A percentile compares a stretch with the other conserved stretches of the same genome.
These are phyloP conservation scores for Hippoglossus hippoglossus DNA, from an alignment of 2,797 vertebrate genomes.

Conservation along the genomic window DNA sequence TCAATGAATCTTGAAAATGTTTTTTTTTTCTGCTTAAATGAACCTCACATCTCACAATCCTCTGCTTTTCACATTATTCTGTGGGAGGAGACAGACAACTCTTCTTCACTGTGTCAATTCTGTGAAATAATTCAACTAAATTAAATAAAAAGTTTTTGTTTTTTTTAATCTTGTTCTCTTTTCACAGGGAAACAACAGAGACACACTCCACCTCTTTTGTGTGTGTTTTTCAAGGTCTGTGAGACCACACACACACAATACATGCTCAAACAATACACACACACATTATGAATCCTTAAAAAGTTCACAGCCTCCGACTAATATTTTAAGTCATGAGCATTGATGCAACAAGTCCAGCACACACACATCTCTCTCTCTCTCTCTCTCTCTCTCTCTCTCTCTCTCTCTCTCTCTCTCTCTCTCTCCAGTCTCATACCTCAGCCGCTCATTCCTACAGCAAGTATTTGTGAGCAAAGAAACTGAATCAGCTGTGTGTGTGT, in stretches of 20 bases:
- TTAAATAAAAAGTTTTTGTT: constrained; percentile 1
- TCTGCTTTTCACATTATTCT: constrained; percentile 7
- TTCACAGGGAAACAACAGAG: constrained; percentile 20
- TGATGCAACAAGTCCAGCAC: constrained; percentile 46
- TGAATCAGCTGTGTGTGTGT: constrained; percentile 57
- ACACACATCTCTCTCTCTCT: not conserved
- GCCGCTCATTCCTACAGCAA: constrained; percentile 19
- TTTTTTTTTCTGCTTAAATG: constrained; percentile 8
- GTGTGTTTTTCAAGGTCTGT: too few species aligned
- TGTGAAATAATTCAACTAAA: constrained; percentile 13
- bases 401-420: not conserved
- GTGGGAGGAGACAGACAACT: not conserved
- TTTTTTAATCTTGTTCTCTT: not conserved
- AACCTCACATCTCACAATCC: not conserved
- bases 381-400: not conserved
- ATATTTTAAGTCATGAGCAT: constrained; percentile 23
- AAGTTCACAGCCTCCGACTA: not conserved
- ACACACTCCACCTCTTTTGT: not conserved
- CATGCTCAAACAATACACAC: constrained; percentile 7
- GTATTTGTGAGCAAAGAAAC: constrained; percentile 38
- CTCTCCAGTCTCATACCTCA: not conserved
- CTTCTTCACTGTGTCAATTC: not conserved
- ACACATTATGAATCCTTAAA: constrained; percentile 9
- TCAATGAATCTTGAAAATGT: not conserved
- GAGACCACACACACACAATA: too few species aligned